phyloP scores from a whole-genome alignment of 2,888 invertebrate genomes.

The Drosophila multiciliata region DNA sequence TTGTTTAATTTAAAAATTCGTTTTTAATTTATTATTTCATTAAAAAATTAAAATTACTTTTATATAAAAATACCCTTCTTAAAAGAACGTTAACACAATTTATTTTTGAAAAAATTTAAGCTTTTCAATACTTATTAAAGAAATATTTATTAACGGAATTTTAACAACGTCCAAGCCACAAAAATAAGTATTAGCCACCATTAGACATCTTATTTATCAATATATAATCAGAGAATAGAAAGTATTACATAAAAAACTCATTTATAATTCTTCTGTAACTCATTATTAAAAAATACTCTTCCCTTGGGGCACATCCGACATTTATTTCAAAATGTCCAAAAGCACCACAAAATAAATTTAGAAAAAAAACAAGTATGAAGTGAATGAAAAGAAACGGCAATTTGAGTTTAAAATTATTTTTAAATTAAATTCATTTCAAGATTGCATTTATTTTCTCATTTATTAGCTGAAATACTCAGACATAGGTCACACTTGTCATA shows the following conservation, averaged over 20 bases:
- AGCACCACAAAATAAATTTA: neutral
- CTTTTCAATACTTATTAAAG: too few relatives aligned
- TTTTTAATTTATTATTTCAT: too few relatives aligned
- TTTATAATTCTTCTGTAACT: neutral
- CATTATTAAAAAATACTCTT: neutral
- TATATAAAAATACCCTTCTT: too few relatives aligned
- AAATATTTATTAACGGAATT: too few relatives aligned
- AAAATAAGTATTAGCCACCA: too few relatives aligned
- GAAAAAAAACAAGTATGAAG: neutral
- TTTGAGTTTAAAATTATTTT: neutral
- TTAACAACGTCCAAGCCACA: too few relatives aligned
- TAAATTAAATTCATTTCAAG: neutral
- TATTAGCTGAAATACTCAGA: slow-evolving; percentile 7
- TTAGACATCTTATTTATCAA: neutral
- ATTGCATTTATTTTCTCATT: slow-evolving; percentile 28
- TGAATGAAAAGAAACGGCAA: neutral
- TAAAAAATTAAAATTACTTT: too few relatives aligned
- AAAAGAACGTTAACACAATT: too few relatives aligned
- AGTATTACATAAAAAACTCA: neutral
- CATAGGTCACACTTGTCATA: slow-evolving; percentile 60
- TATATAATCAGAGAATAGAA: neutral
- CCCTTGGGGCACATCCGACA: neutral
- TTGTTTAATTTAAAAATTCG: too few relatives aligned
- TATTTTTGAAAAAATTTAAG: too few relatives aligned
- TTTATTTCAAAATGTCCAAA: neutral